These are phyloP conservation scores for Caenorhabditis virilis DNA, from an alignment of 2,888 invertebrate species.

Conservation along the genomic window DNA sequence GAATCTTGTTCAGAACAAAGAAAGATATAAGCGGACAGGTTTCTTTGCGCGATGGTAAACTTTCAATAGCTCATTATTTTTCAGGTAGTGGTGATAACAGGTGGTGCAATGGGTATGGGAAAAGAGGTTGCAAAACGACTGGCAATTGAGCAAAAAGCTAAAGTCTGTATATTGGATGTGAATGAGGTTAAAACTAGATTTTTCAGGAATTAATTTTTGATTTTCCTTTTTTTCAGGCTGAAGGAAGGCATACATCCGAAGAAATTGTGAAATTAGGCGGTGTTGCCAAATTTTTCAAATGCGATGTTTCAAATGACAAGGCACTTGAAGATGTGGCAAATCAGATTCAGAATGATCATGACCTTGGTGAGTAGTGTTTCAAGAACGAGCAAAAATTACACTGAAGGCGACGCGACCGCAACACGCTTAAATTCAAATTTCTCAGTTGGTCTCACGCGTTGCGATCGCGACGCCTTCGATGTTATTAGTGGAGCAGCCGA, in stretches of 20 bases:
- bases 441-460: too few species aligned
- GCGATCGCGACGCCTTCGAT: too few species aligned
- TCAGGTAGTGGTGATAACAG: slow-evolving; percentile 43
- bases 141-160: slow-evolving; percentile 21
- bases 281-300: slow-evolving; percentile 32
- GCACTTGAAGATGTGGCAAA: slow-evolving; percentile 11
- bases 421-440: too few species aligned
- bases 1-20: slow-evolving; percentile 20
- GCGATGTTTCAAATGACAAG: slow-evolving; percentile 30
- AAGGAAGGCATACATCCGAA: slow-evolving; percentile 19
- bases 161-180: slow-evolving; percentile 37
- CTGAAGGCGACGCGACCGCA: too few species aligned
- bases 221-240: slow-evolving; percentile 19
- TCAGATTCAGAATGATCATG: slow-evolving; percentile 9
- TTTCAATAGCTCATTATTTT: too few species aligned
- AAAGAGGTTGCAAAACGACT: slow-evolving; percentile 28
- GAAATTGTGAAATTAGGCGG: slow-evolving; percentile 35
- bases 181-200: slow-evolving; percentile 25
- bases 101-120: slow-evolving; percentile 45
- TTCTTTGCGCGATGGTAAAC: too few species aligned
- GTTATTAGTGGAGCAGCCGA: too few species aligned
- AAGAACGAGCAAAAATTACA: too few species aligned
- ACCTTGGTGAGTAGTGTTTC: slow-evolving; percentile 7
- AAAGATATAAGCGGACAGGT: slow-evolving; percentile 38
- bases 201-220: background rate